These are phyloP conservation scores for Rhagonycha lutea DNA, from an alignment of 2,888 invertebrate species.

Conservation along the genomic window DNA sequence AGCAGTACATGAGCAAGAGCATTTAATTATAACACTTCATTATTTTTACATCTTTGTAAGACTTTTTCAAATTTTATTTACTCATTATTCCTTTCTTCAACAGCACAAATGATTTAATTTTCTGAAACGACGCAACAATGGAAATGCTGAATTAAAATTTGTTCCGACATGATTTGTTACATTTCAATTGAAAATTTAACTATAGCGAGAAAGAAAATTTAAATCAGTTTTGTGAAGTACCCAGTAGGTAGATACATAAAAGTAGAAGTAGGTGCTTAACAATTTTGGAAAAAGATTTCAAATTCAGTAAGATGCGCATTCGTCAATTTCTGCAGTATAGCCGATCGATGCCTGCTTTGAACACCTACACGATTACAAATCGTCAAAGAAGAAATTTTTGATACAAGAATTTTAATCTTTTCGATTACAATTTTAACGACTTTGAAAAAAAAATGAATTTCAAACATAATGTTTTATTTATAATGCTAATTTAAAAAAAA, in stretches of 20 bases:
- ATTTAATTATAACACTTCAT: not conserved
- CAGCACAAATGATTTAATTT: not conserved
- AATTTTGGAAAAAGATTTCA: not conserved
- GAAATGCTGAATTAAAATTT: not conserved
- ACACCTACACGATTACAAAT: slow-evolving; percentile 13
- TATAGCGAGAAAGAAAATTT: not conserved
- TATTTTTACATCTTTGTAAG: not conserved
- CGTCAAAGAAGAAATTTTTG: not conserved
- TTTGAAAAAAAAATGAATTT: not conserved
- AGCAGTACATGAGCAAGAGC: not conserved
- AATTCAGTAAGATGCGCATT: not conserved
- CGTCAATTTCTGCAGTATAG: not conserved
- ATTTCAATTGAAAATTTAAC: not conserved
- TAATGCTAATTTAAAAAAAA: not conserved
- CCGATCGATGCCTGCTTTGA: slow-evolving; percentile 18
- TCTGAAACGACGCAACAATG: not conserved
- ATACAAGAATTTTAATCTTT: not conserved
- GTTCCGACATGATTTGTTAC: not conserved
- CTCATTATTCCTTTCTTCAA: not conserved
- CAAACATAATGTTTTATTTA: not conserved
- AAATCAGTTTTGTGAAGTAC: not conserved
- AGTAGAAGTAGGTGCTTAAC: not conserved
- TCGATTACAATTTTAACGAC: no score
- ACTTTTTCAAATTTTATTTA: not conserved
- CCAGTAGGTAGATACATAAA: not conserved